These are phyloP conservation scores for Escarpia spicata DNA, from an alignment of 2,888 invertebrate genomes.

Conservation along the genomic window DNA sequence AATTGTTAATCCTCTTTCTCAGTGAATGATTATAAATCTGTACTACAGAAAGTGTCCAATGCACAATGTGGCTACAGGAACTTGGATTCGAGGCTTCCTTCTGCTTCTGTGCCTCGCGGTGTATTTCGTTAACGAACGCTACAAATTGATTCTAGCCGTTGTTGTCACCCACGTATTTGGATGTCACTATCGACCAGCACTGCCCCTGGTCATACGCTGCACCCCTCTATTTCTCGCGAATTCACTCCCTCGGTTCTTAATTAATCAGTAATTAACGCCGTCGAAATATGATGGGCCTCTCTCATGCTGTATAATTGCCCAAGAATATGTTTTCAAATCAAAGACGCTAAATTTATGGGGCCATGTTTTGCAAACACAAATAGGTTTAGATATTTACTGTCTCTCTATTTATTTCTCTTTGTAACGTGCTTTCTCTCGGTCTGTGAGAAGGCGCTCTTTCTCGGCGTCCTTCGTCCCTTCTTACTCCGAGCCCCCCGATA, in stretches of 20 bases:
- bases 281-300: not conserved
- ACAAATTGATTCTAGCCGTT: not conserved
- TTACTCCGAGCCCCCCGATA: not conserved
- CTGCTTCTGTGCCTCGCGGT: not conserved
- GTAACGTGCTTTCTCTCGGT: not conserved
- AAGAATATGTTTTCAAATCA: not conserved
- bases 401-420: no score
- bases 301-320: not conserved
- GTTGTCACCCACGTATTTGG: conserved; percentile 4
- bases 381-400: no score
- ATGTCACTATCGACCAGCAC: not conserved
- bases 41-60: not conserved
- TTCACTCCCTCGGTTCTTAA: not conserved
- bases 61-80: not conserved
- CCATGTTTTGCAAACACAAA: no score
- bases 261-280: conserved; percentile 11
- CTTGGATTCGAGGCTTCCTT: not conserved
- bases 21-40: not conserved
- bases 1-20: not conserved
- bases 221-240: not conserved
- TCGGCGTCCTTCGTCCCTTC: not conserved
- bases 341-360: not conserved
- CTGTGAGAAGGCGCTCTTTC: not conserved
- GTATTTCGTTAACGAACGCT: not conserved
- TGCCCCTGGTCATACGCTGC: not conserved